Conservation (phyloP, 2,797 vertebrate genomes). For the Notamacropus eugenii region DNA sequence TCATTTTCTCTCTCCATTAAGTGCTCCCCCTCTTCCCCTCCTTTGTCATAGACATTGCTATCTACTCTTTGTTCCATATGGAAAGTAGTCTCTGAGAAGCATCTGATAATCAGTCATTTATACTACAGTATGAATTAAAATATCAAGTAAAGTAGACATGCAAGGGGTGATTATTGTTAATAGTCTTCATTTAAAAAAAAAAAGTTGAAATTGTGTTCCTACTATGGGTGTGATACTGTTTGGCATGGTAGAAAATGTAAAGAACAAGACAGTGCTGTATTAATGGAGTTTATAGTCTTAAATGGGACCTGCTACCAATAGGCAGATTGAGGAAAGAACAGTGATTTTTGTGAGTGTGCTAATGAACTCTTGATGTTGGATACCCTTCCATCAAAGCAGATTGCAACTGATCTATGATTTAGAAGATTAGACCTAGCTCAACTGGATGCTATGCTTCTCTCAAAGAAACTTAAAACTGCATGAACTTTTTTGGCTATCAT, state of each 20-base stretch:
- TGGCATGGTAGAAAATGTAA: background rate
- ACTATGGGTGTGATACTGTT: background rate
- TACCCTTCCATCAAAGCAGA: background rate
- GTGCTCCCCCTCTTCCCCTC: background rate
- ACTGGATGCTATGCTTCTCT: background rate
- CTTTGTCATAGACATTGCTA: background rate
- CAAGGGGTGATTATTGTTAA: background rate
- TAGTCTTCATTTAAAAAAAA: background rate
- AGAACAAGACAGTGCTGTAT: background rate
- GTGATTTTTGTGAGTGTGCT: background rate
- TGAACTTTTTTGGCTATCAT: background rate
- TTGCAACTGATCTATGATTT: background rate
- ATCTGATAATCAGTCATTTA: constrained; percentile 26
- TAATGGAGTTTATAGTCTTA: background rate
- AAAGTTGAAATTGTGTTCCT: background rate
- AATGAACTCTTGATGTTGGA: background rate
- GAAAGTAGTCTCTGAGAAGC: constrained; percentile 52
- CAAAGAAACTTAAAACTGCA: background rate
- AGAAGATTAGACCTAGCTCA: background rate
- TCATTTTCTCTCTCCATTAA: background rate
- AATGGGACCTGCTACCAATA: background rate
- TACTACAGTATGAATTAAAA: constrained; percentile 53
- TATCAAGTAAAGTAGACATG: background rate
- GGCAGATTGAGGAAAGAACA: background rate
- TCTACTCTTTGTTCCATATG: background rate